Evolutionary conservation across 1,140 invertebrate genomes (phyloP).

Genomic region (Listronotus oregonensis): DNA sequence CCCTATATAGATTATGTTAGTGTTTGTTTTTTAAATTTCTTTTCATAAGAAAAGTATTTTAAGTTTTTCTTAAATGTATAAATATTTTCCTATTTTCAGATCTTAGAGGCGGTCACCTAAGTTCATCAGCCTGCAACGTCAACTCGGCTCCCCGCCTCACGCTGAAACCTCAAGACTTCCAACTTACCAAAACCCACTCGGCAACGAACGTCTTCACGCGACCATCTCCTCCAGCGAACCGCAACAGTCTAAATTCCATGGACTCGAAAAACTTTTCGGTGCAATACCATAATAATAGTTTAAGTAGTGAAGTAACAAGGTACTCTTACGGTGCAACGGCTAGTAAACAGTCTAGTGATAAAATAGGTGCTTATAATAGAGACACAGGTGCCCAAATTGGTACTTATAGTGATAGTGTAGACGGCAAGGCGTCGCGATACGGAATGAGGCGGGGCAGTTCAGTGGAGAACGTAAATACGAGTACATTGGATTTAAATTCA

Average conservation of each 20-base stretch:
- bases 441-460: constrained; percentile 53
- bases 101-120: constrained; percentile 33
- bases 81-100: constrained; percentile 28
- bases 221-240: constrained; percentile 37
- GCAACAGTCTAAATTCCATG: constrained; percentile 46
- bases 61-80: no score
- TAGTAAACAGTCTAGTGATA: constrained; percentile 16
- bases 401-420: constrained; percentile 27
- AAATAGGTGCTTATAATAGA: not conserved
- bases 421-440: constrained; percentile 17
- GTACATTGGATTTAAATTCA: constrained; percentile 44
- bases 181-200: constrained; percentile 52
- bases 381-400: constrained; percentile 6
- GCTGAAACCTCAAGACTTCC: constrained; percentile 30
- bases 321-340: constrained; percentile 25
- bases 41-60: no score
- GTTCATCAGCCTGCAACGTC: constrained; percentile 41
- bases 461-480: constrained; percentile 53
- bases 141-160: constrained; percentile 38
- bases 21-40: no score
- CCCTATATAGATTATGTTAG: no score
- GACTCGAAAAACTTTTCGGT: constrained; percentile 38
- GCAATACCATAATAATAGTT: constrained; percentile 43
- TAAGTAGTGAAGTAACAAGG: constrained; percentile 13
- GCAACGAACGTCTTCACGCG: constrained; percentile 51